Evolutionary conservation across 1,140 invertebrate species (phyloP).

Genomic region (Trichonephila clavipes): DNA sequence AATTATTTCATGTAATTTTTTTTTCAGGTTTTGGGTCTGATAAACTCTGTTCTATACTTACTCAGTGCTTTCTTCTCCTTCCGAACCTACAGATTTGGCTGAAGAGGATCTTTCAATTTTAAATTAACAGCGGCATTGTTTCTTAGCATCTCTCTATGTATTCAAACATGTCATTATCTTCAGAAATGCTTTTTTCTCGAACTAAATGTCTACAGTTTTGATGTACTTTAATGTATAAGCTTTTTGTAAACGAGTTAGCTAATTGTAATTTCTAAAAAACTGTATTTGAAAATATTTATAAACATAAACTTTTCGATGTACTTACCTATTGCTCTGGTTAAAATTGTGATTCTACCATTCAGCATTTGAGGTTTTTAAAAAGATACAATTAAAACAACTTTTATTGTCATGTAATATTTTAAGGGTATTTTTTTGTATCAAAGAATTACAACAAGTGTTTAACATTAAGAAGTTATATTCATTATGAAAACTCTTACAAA

Average conservation of each 20-base stretch:
- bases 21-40: conserved; percentile 53
- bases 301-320: too few relatives aligned
- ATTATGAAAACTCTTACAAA: too few relatives aligned
- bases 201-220: background rate
- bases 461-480: too few relatives aligned
- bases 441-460: too few relatives aligned
- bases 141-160: conserved; percentile 19
- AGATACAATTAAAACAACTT: too few relatives aligned
- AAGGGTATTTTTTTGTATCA: too few relatives aligned
- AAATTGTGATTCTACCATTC: too few relatives aligned
- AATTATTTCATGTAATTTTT: background rate
- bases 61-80: conserved; percentile 64
- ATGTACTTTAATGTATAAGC: background rate
- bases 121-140: background rate
- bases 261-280: too few relatives aligned
- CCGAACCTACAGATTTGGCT: conserved; percentile 50
- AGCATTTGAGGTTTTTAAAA: too few relatives aligned
- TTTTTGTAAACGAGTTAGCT: background rate
- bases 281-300: too few relatives aligned
- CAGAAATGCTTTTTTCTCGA: background rate
- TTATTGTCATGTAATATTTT: too few relatives aligned
- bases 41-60: conserved; percentile 60
- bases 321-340: too few relatives aligned
- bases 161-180: background rate
- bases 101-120: background rate